Evolutionary conservation across 2,113 vertebrate species (phyloP), one percentile per base, ranked within the genome.

Genomic region (Ceyx margarethae): DNA sequence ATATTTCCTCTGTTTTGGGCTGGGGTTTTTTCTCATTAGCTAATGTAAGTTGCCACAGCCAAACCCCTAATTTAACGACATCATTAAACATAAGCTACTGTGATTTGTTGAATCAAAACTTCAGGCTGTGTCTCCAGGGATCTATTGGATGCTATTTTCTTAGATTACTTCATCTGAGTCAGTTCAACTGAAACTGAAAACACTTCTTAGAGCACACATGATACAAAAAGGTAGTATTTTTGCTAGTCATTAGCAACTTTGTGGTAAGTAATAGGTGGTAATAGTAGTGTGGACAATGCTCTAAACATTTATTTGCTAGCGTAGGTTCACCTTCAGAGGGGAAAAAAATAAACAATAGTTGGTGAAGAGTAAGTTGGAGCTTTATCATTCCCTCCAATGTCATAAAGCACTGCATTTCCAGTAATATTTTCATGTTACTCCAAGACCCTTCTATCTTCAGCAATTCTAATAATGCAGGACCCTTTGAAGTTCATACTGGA

Each of bases 1-100:
- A 82, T 91, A 89, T 95, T 95, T 95, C 93, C 93, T 95, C 87
- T 95, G 79, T 33, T 95, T 95, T 85, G 21, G 42, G 79, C 69
- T 91, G 61, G 46, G 35, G 5, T 35, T 0, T 81, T 91, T 64
- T 54, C 89, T 91, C 82, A 87, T 92, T 96, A 93, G 68, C 57
- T 85, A 85, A 87, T 68, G 7, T 53, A 65, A 89, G 82, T 51
- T 93, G 89, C 89, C 82, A 83, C 65, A 95, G 81, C 81, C 95
- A 92, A 96, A 87, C 79, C 89, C 72, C 65, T 94, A 95, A 91
- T 95, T 96, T 93, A 89, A 67, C 75, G 89, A 35, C 2, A 31
- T 81, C 95, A 95, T 95, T 94, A 91, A 93, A 77, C 71, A 71
- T 80, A 83, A 88, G 26, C 51, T 90, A 64, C 68, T 82, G 37